Evolutionary conservation across 53 echinoderm and acorn worm genomes (phyloP).

Genomic region (Henricia sp.): DNA sequence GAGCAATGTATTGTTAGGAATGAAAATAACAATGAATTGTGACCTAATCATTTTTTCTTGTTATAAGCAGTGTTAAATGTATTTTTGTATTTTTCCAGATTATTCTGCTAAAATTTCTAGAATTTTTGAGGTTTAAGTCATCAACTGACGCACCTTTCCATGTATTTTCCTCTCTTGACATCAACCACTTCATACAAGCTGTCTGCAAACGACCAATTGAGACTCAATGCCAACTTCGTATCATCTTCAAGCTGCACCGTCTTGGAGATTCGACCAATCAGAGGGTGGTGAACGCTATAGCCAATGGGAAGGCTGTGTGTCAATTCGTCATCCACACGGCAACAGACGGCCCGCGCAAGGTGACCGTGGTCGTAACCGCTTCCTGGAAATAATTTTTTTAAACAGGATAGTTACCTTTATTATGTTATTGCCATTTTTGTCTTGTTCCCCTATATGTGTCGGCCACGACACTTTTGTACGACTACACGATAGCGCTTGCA

Average conservation of each 20-base stretch:
- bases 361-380: slow-evolving; percentile 90
- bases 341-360: slow-evolving; percentile 84
- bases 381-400: no score
- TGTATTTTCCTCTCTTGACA: slow-evolving; percentile 64
- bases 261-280: slow-evolving; percentile 64
- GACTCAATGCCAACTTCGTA: slow-evolving; percentile 59
- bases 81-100: neutral
- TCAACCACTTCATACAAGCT: slow-evolving; percentile 83
- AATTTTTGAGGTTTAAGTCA: no score
- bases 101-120: neutral
- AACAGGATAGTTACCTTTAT: no score
- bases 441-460: no score
- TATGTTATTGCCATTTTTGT: no score
- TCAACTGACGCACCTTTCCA: slow-evolving; percentile 59
- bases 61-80: neutral
- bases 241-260: slow-evolving; percentile 55
- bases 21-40: no score
- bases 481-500: no score
- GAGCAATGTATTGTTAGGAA: no score
- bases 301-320: slow-evolving; percentile 55
- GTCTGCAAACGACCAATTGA: slow-evolving; percentile 91
- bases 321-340: slow-evolving; percentile 77
- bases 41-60: no score
- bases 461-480: no score
- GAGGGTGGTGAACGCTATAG: slow-evolving; percentile 76